Conservation (phyloP, 2,797 vertebrate genomes). For the Megaceryle alcyon region DNA sequence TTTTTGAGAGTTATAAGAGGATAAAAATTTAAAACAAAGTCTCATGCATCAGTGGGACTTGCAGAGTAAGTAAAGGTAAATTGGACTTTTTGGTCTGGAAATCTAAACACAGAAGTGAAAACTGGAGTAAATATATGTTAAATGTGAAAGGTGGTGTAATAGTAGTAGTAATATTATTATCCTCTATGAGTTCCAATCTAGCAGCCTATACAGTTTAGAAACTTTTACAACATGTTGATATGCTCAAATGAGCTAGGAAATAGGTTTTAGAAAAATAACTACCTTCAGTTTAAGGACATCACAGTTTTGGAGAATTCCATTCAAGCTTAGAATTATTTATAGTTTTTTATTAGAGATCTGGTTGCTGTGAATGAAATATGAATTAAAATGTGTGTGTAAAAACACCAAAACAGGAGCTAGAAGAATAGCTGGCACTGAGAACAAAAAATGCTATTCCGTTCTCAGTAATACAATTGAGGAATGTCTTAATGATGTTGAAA, state of each 20-base stretch:
- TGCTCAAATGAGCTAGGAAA: neutral
- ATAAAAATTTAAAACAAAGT: neutral
- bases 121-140: neutral
- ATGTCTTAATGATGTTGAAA: neutral
- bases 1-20: neutral
- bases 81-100: neutral
- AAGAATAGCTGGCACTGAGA: neutral
- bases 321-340: neutral
- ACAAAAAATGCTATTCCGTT: neutral
- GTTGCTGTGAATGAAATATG: neutral
- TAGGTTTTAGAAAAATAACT: neutral
- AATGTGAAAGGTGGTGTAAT: neutral
- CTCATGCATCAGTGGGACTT: neutral
- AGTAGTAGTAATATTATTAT: neutral
- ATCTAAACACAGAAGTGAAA: neutral
- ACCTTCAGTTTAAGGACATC: neutral
- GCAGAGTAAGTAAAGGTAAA: neutral
- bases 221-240: neutral
- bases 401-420: neutral
- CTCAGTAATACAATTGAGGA: neutral
- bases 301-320: neutral
- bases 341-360: neutral
- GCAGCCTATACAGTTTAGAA: neutral
- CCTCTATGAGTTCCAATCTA: neutral
- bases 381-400: neutral